Conservation (phyloP, 2,888 invertebrate genomes). For the Onchidella celtica region DNA sequence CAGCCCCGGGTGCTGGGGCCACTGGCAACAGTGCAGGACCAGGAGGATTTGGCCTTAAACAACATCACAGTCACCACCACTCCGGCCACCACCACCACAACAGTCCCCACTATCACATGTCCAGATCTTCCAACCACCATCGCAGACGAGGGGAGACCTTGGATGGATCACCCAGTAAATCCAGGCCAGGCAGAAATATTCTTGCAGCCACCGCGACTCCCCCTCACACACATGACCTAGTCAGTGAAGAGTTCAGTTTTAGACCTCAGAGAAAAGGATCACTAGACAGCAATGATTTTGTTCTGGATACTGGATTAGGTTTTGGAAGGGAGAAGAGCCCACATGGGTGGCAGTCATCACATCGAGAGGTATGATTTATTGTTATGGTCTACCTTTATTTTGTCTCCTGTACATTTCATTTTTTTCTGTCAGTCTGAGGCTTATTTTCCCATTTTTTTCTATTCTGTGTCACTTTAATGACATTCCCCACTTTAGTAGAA, state of each 20-base stretch:
- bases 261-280: slow-evolving; percentile 46
- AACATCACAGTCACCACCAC: slow-evolving; percentile 51
- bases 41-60: slow-evolving; percentile 27
- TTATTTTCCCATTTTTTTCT: too few species aligned
- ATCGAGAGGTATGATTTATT: slow-evolving; percentile 28
- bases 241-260: slow-evolving; percentile 27
- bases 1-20: slow-evolving; percentile 43
- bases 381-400: background rate
- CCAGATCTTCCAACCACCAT: slow-evolving; percentile 39
- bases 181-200: slow-evolving; percentile 44
- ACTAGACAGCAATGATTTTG: slow-evolving; percentile 42
- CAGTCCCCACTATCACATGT: slow-evolving; percentile 34
- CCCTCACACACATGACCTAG: slow-evolving; percentile 34
- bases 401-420: too few species aligned
- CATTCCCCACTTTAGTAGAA: too few species aligned
- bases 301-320: background rate
- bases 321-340: slow-evolving; percentile 39
- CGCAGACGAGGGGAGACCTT: background rate
- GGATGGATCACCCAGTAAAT: slow-evolving; percentile 14
- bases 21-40: slow-evolving; percentile 31
- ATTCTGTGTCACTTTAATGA: too few species aligned
- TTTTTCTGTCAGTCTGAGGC: too few species aligned
- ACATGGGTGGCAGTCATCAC: slow-evolving; percentile 33
- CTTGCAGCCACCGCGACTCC: slow-evolving; percentile 3
- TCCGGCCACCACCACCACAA: slow-evolving; percentile 46